Percentiles rank a stretch among this genome's conserved stretches.
phyloP scores from a whole-genome alignment of 2,797 vertebrate species.

The Neosalanx taihuensis region DNA sequence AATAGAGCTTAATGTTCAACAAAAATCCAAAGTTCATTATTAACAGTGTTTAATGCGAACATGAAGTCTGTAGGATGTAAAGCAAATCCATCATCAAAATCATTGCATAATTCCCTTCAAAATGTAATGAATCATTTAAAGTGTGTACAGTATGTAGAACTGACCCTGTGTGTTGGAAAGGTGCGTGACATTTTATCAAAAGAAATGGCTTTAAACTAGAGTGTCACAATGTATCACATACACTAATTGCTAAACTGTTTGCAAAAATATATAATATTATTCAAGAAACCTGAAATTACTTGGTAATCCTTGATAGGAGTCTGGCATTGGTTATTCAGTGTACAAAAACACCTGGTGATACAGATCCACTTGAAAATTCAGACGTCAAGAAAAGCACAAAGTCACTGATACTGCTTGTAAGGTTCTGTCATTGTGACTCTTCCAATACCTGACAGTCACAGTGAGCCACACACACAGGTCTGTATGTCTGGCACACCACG shows the following conservation, averaged over 20 bases:
- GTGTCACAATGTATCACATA: constrained; percentile 25
- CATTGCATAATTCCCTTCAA: not conserved
- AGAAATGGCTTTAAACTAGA: constrained; percentile 25
- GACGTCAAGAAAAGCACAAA: not conserved
- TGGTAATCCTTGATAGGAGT: constrained; percentile 25
- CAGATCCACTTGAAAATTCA: not conserved
- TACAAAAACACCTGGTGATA: constrained; percentile 16
- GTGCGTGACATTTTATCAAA: constrained; percentile 12
- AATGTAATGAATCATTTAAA: not conserved
- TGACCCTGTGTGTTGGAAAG: not conserved
- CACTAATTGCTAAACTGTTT: constrained; percentile 26
- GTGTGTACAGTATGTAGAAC: constrained; percentile 1
- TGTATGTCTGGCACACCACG: not conserved
- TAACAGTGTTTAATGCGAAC: not conserved
- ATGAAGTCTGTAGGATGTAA: not conserved
- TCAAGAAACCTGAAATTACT: constrained; percentile 41
- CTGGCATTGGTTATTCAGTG: constrained; percentile 20
- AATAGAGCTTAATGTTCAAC: not conserved
- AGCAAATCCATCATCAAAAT: not conserved
- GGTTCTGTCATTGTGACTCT: not conserved
- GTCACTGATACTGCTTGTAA: not conserved
- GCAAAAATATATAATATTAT: constrained; percentile 46
- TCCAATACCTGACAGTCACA: constrained; percentile 3
- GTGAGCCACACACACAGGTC: not conserved
- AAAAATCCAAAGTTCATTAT: not conserved